These are phyloP conservation scores for Felis chaus DNA, from an alignment of 2,113 vertebrate species.

Conservation along the genomic window DNA sequence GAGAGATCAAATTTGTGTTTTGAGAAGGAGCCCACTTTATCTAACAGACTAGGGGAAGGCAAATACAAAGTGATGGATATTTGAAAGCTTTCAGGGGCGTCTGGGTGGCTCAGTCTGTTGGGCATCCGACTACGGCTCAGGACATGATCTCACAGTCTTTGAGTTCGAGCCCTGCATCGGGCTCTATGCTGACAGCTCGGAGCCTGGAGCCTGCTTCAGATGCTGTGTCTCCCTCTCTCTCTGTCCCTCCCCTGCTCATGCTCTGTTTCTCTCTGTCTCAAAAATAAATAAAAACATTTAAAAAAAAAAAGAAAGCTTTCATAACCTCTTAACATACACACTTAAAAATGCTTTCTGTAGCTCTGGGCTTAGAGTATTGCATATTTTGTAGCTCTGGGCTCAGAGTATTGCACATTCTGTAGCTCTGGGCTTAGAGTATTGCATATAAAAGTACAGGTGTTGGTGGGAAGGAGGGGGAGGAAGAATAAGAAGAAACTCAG, in stretches of 20 bases:
- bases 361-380: neutral
- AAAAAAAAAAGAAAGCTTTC: neutral
- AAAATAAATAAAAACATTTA: too few relatives aligned
- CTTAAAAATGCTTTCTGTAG: neutral
- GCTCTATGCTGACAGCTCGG: too few relatives aligned
- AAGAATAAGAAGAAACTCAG: neutral
- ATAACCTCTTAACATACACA: neutral
- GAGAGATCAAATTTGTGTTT: neutral
- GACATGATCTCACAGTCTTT: too few relatives aligned
- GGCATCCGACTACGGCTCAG: too few relatives aligned
- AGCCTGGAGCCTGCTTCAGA: too few relatives aligned
- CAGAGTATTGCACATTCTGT: neutral
- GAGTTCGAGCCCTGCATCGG: too few relatives aligned
- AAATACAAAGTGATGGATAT: neutral
- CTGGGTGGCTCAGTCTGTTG: too few relatives aligned
- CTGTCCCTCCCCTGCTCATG: too few relatives aligned
- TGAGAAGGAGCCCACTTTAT: neutral
- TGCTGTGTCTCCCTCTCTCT: too few relatives aligned
- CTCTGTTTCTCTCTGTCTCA: too few relatives aligned
- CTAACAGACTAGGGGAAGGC: neutral
- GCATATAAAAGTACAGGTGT: neutral
- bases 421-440: neutral
- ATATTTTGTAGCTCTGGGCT: neutral
- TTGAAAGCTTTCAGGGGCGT: neutral
- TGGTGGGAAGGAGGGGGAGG: neutral